Evolutionary conservation across 2,113 vertebrate genomes (phyloP).

Genomic region (Dolichallabes microphthalmus): DNA sequence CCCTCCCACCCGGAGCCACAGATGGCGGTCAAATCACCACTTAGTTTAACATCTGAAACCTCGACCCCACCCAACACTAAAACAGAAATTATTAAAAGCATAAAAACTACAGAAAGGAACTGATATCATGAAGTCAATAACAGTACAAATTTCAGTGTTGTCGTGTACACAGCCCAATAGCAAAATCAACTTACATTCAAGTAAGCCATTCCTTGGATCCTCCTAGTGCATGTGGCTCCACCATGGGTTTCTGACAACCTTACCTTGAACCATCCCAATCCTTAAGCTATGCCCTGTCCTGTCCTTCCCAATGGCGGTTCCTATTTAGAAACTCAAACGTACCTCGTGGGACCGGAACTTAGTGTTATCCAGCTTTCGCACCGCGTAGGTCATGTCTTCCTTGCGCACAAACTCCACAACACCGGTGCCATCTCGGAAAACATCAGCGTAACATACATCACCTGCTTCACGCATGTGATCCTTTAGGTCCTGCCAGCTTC

Average conservation of each 20-base stretch:
- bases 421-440: conserved; percentile 80
- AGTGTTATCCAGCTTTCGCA: conserved; percentile 83
- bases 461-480: conserved; percentile 83
- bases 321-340: conserved; percentile 55
- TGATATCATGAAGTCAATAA: neutral
- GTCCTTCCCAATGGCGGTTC: conserved; percentile 53
- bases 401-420: conserved; percentile 85
- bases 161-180: conserved; percentile 17
- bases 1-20: neutral
- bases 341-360: conserved; percentile 83
- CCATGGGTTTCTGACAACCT: conserved; percentile 49
- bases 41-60: neutral
- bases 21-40: neutral
- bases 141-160: conserved; percentile 1
- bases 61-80: neutral
- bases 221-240: conserved; percentile 53
- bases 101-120: neutral
- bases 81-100: neutral
- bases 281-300: conserved; percentile 50
- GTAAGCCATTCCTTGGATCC: conserved; percentile 53
- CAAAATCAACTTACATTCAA: conserved; percentile 56
- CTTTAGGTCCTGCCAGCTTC: conserved; percentile 90
- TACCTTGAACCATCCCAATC: conserved; percentile 54
- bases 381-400: conserved; percentile 83
- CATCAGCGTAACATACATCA: conserved; percentile 84